Evolutionary conservation across 2,797 vertebrate genomes (phyloP), one percentile per base, ranked within the genome.

Genomic region (Columba guinea): DNA sequence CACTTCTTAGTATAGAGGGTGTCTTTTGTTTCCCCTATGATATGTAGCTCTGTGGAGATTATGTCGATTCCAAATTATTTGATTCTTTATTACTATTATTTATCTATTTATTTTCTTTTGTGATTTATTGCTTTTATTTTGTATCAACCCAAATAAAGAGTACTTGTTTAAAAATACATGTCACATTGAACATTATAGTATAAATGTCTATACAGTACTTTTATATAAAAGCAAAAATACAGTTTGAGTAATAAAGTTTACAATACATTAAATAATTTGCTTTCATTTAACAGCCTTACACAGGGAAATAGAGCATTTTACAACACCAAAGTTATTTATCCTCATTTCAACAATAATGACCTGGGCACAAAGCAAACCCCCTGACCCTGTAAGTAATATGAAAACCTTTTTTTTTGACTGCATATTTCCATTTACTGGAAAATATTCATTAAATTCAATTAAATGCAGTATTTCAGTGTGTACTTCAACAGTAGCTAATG

Each of bases 291-390:
- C 94, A 99, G 99, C 98, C 6, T 97, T 99, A 56, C 98, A 98
- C 65, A 94, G 91, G 24, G 96, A 98, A 90, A 94, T 98, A 35
- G 77, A 87, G 18, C 82, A 67, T 88, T 99, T 99, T 88, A 70
- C 93, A 87, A 96, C 94, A 86, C 97, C 97, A 3, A 99, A 99
- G 96, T 77, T 97, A 52, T 99, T 99, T 91, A 98, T 99, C 90
- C 98, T 99, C 12, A 41, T 99, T 75, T 99, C 99, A 80, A 99
- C 99, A 2, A 96, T 99, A 96, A 98, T 99, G 99, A 99, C 98
- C 3, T 99, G 99, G 99, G 98, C 98, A 0, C 97, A 97, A 79
- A 99, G 98, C 95, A 99, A 98, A 94, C 95, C 97, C 3, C 39
- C 96, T 10, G 98, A 98, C 87, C 97, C 98, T 22, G 99, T 99